A percentile compares a stretch with the other conserved stretches of the same genome.
Conservation (phyloP, 2,797 vertebrate species). For the Lepus townsendii region DNA sequence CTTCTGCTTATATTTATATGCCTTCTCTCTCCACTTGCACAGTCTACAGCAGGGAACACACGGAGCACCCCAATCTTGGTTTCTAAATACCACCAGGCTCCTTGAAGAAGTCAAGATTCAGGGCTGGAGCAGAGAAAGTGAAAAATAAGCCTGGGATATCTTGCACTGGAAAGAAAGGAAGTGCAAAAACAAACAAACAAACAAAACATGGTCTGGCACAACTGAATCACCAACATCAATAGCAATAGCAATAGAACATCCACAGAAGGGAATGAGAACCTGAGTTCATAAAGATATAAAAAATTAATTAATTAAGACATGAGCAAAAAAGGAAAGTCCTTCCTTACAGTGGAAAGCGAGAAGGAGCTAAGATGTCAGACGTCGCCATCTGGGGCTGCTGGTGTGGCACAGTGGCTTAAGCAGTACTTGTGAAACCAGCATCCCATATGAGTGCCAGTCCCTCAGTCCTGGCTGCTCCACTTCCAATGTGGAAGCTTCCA, state of each 20-base stretch:
- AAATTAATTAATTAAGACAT: neutral
- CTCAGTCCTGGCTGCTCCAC: no score
- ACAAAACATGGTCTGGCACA: neutral
- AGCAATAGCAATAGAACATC: neutral
- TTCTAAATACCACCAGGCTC: neutral
- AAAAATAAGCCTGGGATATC: neutral
- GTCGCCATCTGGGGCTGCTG: no score
- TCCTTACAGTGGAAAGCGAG: neutral
- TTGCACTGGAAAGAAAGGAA: conserved; percentile 23
- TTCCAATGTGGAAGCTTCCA: no score
- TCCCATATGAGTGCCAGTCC: no score
- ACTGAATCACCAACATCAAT: neutral
- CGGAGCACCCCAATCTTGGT: neutral
- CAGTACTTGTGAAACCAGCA: no score
- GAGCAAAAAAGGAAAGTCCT: neutral
- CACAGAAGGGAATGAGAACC: neutral
- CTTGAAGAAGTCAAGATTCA: neutral
- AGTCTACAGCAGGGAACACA: neutral
- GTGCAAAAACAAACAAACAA: neutral
- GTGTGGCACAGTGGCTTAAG: no score
- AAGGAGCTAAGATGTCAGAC: neutral
- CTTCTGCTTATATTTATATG: neutral
- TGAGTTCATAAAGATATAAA: neutral
- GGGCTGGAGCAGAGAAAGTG: neutral
- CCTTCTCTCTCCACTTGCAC: conserved; percentile 1